These are phyloP conservation scores for Myotis davidii DNA, from an alignment of 2,113 vertebrate genomes.

Conservation along the genomic window DNA sequence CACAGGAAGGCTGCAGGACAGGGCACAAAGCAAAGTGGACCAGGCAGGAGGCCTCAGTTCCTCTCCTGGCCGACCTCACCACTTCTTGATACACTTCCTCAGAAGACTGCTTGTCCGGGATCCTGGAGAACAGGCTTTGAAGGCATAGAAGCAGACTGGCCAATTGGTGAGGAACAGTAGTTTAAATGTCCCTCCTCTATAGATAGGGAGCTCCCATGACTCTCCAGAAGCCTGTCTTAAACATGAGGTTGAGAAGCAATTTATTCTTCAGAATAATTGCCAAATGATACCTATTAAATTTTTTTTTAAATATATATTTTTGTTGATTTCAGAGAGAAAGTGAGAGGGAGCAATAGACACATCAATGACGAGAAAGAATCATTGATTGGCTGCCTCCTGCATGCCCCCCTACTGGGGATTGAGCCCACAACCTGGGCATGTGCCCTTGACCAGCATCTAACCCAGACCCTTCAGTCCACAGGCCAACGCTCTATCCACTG, in stretches of 20 bases:
- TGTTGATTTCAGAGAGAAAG: too few relatives aligned
- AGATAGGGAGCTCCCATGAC: not conserved
- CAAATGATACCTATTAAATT: not conserved
- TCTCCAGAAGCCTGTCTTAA: constrained; percentile 23
- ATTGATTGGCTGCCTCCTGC: too few relatives aligned
- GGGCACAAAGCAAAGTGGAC: not conserved
- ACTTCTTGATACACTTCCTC: not conserved
- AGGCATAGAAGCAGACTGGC: not conserved
- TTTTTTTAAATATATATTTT: not conserved
- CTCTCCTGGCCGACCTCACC: not conserved
- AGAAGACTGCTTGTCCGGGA: not conserved
- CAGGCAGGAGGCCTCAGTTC: not conserved
- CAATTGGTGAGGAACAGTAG: not conserved
- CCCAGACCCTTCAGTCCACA: too few relatives aligned
- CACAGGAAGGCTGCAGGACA: not conserved
- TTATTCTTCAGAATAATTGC: not conserved
- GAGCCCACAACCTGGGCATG: too few relatives aligned
- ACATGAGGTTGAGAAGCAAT: not conserved
- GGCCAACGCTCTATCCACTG: too few relatives aligned
- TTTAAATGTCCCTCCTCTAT: not conserved
- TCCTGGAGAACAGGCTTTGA: not conserved
- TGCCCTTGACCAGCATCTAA: too few relatives aligned
- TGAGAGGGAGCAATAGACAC: too few relatives aligned
- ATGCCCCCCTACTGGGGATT: too few relatives aligned
- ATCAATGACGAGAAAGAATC: too few relatives aligned